Evolutionary conservation across 2,888 invertebrate species (phyloP), one percentile per base, ranked within the genome.

Genomic region (Pachydiplax longipennis): DNA sequence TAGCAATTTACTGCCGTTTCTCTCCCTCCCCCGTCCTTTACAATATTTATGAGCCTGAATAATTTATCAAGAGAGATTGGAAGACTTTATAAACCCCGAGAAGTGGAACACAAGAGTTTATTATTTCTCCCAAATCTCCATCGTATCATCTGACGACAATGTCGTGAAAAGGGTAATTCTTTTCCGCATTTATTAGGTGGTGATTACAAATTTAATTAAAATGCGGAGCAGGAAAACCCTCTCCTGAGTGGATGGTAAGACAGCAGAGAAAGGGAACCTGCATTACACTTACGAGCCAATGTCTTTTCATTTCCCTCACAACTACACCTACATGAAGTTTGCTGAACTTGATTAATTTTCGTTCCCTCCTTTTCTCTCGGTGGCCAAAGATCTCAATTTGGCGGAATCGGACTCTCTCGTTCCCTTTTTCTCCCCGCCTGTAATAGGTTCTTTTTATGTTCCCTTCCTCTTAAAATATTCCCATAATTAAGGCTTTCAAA

Each of bases 131-230:
- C 13, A 31, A 73, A 31, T 65, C 65, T 65, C 65, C 65, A 22
- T 73, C 31, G 73, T 31, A 31, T 73, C 73, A 73, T 31, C 73
- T 73, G 73, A 73, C 25, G 73, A 73, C 73, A 73, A 6, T 15
- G 25, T 12, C 31, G 22, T 73, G 73, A 73, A 73, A 73, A 73
- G 73, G 31, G 73, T 73, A 73, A 73, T 73, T 31, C 73, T 73
- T 73, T 65, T 31, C 25, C 73, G 73, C 73, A 73, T 73, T 73
- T 73, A 73, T 73, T 73, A 73, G 73, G 73, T 31, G 25, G 8
- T 73, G 73, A 40, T 87, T 87, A 61, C 61, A 58, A 87, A 61
- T 87, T 87, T 87, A 87, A 87, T 87, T 87, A 87, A 87, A 87
- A 87, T 37, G 61, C 37, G 37, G 61, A 87, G 31, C 31, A 53